Percentiles rank a stretch among this genome's conserved stretches.
phyloP scores from a whole-genome alignment of 2,113 vertebrate species.

The Lampris megalopsis region DNA sequence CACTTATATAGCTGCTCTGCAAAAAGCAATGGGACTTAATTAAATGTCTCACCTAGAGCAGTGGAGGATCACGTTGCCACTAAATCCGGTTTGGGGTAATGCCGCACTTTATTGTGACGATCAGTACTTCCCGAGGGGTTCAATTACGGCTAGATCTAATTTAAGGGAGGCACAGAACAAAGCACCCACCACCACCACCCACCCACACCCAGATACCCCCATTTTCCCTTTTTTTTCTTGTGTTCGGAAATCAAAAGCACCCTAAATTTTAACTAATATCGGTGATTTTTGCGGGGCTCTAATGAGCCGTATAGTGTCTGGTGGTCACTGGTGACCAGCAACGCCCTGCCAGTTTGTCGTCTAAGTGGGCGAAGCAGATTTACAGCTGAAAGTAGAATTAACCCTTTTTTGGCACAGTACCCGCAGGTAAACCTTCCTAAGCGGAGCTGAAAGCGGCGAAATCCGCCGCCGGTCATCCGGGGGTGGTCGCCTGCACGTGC shows the following conservation, averaged over 20 bases:
- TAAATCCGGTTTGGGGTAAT: constrained; percentile 79
- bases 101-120: constrained; percentile 79
- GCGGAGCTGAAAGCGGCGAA: too few relatives aligned
- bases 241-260: constrained; percentile 74
- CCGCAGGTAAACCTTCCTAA: too few relatives aligned
- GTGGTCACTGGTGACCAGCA: constrained; percentile 43
- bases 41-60: constrained; percentile 78
- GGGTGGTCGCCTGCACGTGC: constrained; percentile 3
- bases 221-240: constrained; percentile 69
- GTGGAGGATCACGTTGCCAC: constrained; percentile 70
- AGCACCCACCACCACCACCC: constrained; percentile 28
- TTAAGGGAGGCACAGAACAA: constrained; percentile 70
- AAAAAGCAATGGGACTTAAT: constrained; percentile 79
- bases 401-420: too few relatives aligned
- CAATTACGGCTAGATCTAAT: constrained; percentile 77
- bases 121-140: constrained; percentile 70
- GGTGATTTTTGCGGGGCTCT: constrained; percentile 71
- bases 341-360: too few relatives aligned
- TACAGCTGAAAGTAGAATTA: too few relatives aligned
- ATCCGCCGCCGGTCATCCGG: too few relatives aligned
- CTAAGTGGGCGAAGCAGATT: too few relatives aligned
- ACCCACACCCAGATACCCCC: not conserved
- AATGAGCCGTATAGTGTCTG: constrained; percentile 59
- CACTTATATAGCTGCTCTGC: constrained; percentile 72
- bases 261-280: constrained; percentile 67